A percentile compares a stretch with the other conserved stretches of the same genome.
These are phyloP conservation scores for Melanotaenia nigrans DNA, from an alignment of 2,797 vertebrate species.

Conservation along the genomic window DNA sequence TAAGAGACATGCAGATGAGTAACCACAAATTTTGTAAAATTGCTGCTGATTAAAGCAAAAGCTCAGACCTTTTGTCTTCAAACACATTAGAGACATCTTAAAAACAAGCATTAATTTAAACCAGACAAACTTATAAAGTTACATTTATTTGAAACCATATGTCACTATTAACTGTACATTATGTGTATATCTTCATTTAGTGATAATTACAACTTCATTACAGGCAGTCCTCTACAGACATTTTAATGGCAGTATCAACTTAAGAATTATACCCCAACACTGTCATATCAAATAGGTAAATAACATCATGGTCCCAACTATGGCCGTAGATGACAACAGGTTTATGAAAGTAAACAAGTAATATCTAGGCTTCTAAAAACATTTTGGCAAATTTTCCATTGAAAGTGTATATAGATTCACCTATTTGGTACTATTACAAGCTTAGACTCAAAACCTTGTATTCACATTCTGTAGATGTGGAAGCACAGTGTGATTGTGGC, in stretches of 20 bases:
- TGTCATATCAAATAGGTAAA: slow-evolving; percentile 62
- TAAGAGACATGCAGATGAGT: not conserved
- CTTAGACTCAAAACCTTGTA: slow-evolving; percentile 34
- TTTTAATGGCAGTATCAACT: slow-evolving; percentile 70
- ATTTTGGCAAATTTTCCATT: slow-evolving; percentile 48
- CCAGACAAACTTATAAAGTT: slow-evolving; percentile 67
- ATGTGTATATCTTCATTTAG: slow-evolving; percentile 68
- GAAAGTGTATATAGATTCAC: slow-evolving; percentile 42
- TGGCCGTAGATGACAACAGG: slow-evolving; percentile 42
- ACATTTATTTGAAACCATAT: slow-evolving; percentile 81
- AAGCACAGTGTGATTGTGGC: slow-evolving; percentile 52
- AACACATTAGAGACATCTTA: slow-evolving; percentile 12
- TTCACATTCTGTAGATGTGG: slow-evolving; percentile 52
- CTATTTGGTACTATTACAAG: slow-evolving; percentile 57
- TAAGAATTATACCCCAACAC: slow-evolving; percentile 37
- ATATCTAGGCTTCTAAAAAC: slow-evolving; percentile 50
- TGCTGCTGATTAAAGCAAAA: not conserved
- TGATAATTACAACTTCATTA: slow-evolving; percentile 80
- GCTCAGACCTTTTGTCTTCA: not conserved
- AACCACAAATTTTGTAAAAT: not conserved
- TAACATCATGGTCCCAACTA: slow-evolving; percentile 45
- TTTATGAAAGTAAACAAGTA: slow-evolving; percentile 51
- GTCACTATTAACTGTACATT: slow-evolving; percentile 78
- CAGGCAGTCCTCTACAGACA: slow-evolving; percentile 73
- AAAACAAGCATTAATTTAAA: slow-evolving; percentile 36